Percentiles rank a stretch among this genome's conserved stretches.
Conservation (phyloP, 2,797 vertebrate genomes). For the Enteromius fasciolatus region DNA sequence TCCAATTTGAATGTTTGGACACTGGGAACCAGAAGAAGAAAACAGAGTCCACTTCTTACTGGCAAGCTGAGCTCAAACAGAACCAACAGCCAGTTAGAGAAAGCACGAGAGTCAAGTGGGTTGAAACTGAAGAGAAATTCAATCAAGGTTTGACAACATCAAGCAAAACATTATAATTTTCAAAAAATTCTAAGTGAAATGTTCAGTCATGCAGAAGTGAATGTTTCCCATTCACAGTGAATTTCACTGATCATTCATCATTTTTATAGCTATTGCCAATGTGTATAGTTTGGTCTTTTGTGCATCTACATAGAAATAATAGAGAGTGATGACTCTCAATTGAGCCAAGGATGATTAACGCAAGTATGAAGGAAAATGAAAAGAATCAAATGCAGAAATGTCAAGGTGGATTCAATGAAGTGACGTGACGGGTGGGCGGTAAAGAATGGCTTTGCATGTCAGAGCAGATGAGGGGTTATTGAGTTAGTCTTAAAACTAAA, state of each 20-base stretch:
- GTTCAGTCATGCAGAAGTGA: slow-evolving; percentile 46
- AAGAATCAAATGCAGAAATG: slow-evolving; percentile 57
- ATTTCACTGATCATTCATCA: slow-evolving; percentile 54
- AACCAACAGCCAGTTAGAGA: background rate
- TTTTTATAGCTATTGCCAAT: slow-evolving; percentile 29
- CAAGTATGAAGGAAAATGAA: slow-evolving; percentile 47
- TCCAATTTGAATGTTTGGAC: background rate
- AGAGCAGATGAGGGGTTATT: slow-evolving; percentile 27
- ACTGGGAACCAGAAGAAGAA: background rate
- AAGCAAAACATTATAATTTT: slow-evolving; percentile 6
- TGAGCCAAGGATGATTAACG: slow-evolving; percentile 44
- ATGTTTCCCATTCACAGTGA: slow-evolving; percentile 30
- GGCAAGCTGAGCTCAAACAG: slow-evolving; percentile 3
- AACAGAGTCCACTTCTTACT: background rate
- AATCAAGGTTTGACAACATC: slow-evolving; percentile 32
- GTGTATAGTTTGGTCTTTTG: slow-evolving; percentile 26
- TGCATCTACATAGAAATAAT: slow-evolving; percentile 36
- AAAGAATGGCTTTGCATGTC: slow-evolving; percentile 41
- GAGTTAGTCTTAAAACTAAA: slow-evolving; percentile 6
- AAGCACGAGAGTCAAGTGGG: background rate
- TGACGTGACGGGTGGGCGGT: slow-evolving; percentile 22
- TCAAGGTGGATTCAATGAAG: slow-evolving; percentile 62
- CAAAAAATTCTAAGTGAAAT: slow-evolving; percentile 19
- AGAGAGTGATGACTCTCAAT: slow-evolving; percentile 16
- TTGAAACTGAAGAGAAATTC: slow-evolving; percentile 12